A percentile compares a stretch with the other conserved stretches of the same genome.
These are phyloP conservation scores for Drosophila acutilabella DNA, from an alignment of 2,888 invertebrate species.

Conservation along the genomic window DNA sequence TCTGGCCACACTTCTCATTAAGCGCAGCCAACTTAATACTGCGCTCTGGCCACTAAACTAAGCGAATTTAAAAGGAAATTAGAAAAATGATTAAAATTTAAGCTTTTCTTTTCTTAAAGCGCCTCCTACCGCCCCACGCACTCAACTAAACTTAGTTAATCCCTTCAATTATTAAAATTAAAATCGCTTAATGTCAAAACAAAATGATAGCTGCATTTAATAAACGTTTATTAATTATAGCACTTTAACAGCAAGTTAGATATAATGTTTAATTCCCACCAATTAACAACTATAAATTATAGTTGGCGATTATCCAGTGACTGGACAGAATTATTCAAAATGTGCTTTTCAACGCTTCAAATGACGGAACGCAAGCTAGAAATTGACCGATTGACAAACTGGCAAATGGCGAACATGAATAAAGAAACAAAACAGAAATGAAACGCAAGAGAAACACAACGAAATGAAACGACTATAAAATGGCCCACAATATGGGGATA, in stretches of 20 bases:
- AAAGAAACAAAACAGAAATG: not conserved
- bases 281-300: slow-evolving; percentile 31
- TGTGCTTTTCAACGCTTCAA: slow-evolving; percentile 8
- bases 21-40: not conserved
- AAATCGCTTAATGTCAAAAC: not conserved
- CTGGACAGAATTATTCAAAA: slow-evolving; percentile 16
- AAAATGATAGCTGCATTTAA: slow-evolving; percentile 4
- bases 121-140: not conserved
- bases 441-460: not conserved
- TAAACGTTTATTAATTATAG: not conserved
- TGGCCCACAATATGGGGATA: slow-evolving; percentile 27
- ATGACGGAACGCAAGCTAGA: slow-evolving; percentile 6
- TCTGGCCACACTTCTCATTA: no score
- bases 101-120: no score
- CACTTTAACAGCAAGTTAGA: slow-evolving; percentile 9
- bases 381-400: slow-evolving; percentile 10
- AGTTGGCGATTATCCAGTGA: slow-evolving; percentile 13
- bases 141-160: not conserved
- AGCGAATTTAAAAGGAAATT: not conserved
- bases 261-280: slow-evolving; percentile 17
- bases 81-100: not conserved
- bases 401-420: slow-evolving; percentile 5
- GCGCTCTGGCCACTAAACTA: not conserved
- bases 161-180: not conserved
- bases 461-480: slow-evolving; percentile 50